Evolutionary conservation across 1,140 invertebrate genomes (phyloP).

Genomic region (Procambarus virginalis): DNA sequence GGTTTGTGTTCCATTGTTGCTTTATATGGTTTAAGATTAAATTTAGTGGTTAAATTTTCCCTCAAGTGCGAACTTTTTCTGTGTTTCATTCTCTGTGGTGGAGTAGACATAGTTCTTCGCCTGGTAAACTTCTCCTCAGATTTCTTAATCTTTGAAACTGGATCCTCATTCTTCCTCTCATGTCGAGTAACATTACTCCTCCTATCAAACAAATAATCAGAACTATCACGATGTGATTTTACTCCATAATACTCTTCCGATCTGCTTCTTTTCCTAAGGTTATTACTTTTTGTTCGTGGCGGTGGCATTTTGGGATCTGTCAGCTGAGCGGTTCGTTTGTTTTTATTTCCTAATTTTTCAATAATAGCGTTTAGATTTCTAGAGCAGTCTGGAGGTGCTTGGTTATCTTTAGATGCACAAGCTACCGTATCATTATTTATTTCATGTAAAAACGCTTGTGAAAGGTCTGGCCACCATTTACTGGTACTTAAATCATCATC

Average conservation of each 20-base stretch:
- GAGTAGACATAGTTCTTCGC: not conserved
- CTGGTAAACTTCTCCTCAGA: not conserved
- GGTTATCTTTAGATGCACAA: not conserved
- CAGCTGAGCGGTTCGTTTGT: slow-evolving; percentile 8
- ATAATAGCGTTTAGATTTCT: not conserved
- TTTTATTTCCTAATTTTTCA: slow-evolving; percentile 19
- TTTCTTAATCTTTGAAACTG: not conserved
- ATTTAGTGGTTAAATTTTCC: slow-evolving; percentile 44
- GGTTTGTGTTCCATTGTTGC: slow-evolving; percentile 12
- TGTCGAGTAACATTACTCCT: not conserved
- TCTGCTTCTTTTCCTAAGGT: slow-evolving; percentile 3
- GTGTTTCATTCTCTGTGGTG: not conserved
- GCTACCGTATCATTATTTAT: not conserved
- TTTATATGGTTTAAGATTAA: slow-evolving; percentile 45
- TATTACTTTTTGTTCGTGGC: slow-evolving; percentile 13
- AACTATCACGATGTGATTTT: not conserved
- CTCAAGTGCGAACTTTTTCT: slow-evolving; percentile 31
- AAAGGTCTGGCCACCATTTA: slow-evolving; percentile 39
- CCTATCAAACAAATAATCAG: not conserved
- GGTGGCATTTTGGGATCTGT: slow-evolving; percentile 37
- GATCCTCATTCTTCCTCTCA: not conserved
- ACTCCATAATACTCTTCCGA: not conserved
- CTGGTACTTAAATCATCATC: not conserved
- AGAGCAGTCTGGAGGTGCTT: not conserved
- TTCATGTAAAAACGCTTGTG: slow-evolving; percentile 43